Percentiles rank a stretch among this genome's conserved stretches.
Evolutionary conservation across 2,888 invertebrate species (phyloP).

Genomic region (Nemurella pictetii): DNA sequence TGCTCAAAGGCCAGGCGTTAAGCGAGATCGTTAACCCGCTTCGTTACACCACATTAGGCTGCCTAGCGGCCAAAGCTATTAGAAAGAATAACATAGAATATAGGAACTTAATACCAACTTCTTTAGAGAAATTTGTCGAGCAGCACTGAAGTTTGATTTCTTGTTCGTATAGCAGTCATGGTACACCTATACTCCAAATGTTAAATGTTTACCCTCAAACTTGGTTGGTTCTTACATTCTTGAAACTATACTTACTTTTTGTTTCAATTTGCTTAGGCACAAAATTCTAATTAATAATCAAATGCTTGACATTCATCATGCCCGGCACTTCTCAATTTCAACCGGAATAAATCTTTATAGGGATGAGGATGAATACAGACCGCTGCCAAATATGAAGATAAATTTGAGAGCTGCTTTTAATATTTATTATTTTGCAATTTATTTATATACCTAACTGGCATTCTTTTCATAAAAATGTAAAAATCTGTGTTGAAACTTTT

Average conservation of each 20-base stretch:
- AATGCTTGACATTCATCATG: background rate
- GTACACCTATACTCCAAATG: background rate
- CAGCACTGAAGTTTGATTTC: slow-evolving; percentile 48
- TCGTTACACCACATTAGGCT: slow-evolving; percentile 78
- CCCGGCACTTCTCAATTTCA: background rate
- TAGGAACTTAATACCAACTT: slow-evolving; percentile 51
- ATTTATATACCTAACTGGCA: background rate
- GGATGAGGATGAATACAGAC: background rate
- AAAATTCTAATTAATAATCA: background rate
- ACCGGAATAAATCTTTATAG: too few relatives aligned
- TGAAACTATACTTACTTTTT: too few relatives aligned
- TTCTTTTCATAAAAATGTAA: background rate
- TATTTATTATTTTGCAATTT: background rate
- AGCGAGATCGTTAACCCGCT: slow-evolving; percentile 73
- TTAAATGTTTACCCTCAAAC: background rate
- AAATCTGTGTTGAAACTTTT: background rate
- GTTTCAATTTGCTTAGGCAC: background rate
- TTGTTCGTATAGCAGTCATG: background rate
- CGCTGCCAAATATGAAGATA: background rate
- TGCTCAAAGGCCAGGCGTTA: slow-evolving; percentile 61
- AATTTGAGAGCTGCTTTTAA: background rate
- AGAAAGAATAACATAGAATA: slow-evolving; percentile 52
- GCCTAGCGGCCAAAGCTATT: slow-evolving; percentile 82
- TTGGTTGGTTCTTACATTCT: too few relatives aligned
- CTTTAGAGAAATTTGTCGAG: slow-evolving; percentile 53